A percentile compares a stretch with the other conserved stretches of the same genome.
phyloP scores from a whole-genome alignment of 2,113 vertebrate genomes.

The Gadus chalcogrammus region DNA sequence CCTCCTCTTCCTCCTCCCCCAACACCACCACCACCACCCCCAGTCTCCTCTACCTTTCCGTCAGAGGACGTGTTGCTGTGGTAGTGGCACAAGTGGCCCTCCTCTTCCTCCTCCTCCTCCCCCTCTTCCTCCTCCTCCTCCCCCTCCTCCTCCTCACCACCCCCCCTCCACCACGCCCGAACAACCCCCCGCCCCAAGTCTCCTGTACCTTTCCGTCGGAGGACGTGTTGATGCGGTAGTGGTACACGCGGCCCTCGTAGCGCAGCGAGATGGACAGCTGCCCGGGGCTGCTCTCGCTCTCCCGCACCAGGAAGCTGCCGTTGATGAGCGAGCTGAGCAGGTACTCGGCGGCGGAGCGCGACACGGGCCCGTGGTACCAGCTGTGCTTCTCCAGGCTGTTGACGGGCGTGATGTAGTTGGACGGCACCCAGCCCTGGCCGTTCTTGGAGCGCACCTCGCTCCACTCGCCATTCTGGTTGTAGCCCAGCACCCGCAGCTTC shows the following conservation, averaged over 20 bases:
- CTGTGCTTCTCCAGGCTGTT: constrained; percentile 99
- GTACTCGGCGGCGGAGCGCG: constrained; percentile 94
- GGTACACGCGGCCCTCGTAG: constrained; percentile 97
- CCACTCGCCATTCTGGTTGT: constrained; percentile 99
- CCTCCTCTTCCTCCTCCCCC: too few species aligned
- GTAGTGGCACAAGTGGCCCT: too few species aligned
- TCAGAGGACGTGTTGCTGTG: too few species aligned
- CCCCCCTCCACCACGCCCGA: too few species aligned
- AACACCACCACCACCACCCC: too few species aligned
- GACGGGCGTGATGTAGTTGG: constrained; percentile 98
- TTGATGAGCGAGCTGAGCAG: constrained; percentile 96
- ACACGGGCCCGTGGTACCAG: constrained; percentile 98
- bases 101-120: too few species aligned
- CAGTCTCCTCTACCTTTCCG: too few species aligned
- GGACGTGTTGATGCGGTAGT: constrained; percentile 97
- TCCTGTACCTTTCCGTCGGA: constrained; percentile 87
- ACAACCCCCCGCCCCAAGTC: too few species aligned
- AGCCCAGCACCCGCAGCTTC: constrained; percentile 94
- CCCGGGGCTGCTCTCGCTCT: constrained; percentile 97
- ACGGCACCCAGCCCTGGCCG: constrained; percentile 97
- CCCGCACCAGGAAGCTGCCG: constrained; percentile 95
- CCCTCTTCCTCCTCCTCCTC: too few species aligned
- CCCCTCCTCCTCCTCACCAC: too few species aligned
- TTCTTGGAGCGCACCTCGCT: constrained; percentile 98
- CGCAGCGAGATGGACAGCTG: constrained; percentile 97